phyloP scores from a whole-genome alignment of 2,797 vertebrate genomes.

The Cynopterus sphinx region DNA sequence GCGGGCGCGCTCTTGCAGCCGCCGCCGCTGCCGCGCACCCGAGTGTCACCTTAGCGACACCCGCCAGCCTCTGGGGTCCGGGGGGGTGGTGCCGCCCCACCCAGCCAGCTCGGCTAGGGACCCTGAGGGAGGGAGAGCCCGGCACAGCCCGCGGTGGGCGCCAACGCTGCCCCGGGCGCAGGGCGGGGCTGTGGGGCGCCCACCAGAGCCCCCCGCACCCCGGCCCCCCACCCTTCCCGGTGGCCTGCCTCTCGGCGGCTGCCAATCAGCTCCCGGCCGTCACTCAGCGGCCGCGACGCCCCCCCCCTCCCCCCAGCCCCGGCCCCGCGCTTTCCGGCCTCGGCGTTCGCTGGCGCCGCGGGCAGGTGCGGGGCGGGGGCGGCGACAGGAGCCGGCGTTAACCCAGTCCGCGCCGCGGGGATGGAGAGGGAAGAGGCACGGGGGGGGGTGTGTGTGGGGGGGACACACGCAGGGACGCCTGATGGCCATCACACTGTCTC shows the following conservation, averaged over 20 bases:
- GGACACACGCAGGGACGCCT: not conserved
- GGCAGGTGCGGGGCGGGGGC: slow-evolving; percentile 54
- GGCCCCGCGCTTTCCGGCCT: slow-evolving; percentile 47
- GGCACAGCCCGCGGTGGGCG: not conserved
- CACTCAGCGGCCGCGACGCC: slow-evolving; percentile 41
- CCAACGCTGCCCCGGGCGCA: not conserved
- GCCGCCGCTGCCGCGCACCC: slow-evolving; percentile 60
- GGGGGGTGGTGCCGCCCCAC: slow-evolving; percentile 35
- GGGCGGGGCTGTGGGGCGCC: not conserved
- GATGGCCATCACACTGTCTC: not conserved
- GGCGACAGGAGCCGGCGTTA: slow-evolving; percentile 58
- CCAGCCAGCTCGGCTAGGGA: not conserved
- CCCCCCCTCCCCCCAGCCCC: not conserved
- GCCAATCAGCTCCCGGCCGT: slow-evolving; percentile 69
- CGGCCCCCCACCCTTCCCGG: too few relatives aligned
- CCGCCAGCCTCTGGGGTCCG: slow-evolving; percentile 53
- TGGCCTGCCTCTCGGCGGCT: slow-evolving; percentile 28
- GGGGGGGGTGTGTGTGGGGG: too few relatives aligned
- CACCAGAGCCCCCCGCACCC: not conserved
- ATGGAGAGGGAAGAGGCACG: not conserved
- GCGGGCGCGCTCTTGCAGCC: slow-evolving; percentile 58
- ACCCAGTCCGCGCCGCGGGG: slow-evolving; percentile 57
- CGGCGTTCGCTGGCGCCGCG: not conserved
- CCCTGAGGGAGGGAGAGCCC: not conserved
- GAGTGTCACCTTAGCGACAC: slow-evolving; percentile 83